Evolutionary conservation across 2,113 vertebrate genomes (phyloP), one percentile per base, ranked within the genome.

Genomic region (Pseudorectes ferrugineus): DNA sequence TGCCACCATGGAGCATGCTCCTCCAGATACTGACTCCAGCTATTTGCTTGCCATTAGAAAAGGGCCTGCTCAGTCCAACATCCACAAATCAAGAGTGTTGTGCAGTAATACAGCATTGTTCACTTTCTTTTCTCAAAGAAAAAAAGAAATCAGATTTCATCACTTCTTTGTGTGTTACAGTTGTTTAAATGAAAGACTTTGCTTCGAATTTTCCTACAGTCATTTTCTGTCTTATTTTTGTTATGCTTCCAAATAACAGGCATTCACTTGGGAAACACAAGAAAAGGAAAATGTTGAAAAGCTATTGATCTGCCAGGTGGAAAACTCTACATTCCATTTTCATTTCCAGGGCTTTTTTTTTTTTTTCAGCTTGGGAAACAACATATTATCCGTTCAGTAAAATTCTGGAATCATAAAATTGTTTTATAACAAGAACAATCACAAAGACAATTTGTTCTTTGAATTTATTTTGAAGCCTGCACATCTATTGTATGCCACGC

Each of bases 141-240:
- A 33, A 12, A 48, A 23, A 26, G 14, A 66, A 24, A 65, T 13
- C 35, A 33, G 19, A 88, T 82, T 93, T 87, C 36, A 38, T 73
- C 0, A 0, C 20, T 72, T 42, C 54, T 68, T 68, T n/a, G 6
- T 58, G 28, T 67, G 43, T 79, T 92, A 25, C 11, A 15, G 73
- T 73, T 75, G 59, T 78, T 85, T 80, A 86, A 88, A 62, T 58
- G n/a, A 88, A 88, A 94, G 75, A 33, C 42, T 87, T 89, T 1
- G 1, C 68, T 84, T 90, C 1, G 43, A 46, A 23, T 88, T 79
- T 88, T 93, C 75, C 79, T 86, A 57, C 42, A 70, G 79, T 75
- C 29, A 66, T 92, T 94, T 93, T 85, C 82, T 85, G n/a, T 88
- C 74, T 92, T 79, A 61, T 68, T 95, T 93, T 73, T 95, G 61